phyloP scores from a whole-genome alignment of 1,140 invertebrate genomes.

The Drosophila nannoptera region DNA sequence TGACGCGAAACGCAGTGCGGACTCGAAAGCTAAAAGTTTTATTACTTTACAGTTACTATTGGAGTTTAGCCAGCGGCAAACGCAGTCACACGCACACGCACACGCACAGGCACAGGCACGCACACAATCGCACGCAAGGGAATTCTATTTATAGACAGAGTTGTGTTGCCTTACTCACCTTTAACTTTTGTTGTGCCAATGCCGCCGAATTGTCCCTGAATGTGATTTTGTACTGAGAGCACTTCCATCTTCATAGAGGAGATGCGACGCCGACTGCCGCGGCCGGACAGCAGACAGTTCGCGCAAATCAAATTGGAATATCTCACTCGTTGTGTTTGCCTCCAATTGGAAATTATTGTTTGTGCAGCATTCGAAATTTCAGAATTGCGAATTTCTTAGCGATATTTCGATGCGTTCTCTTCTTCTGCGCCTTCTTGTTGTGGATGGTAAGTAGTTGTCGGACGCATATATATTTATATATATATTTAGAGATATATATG shows the following conservation, averaged over 20 bases:
- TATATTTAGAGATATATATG: slow-evolving; percentile 8
- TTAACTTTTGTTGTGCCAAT: slow-evolving; percentile 76
- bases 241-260: slow-evolving; percentile 78
- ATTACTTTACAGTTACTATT: neutral
- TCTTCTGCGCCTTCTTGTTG: slow-evolving; percentile 22
- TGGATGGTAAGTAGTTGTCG: slow-evolving; percentile 19
- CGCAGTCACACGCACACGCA: neutral
- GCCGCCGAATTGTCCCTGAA: slow-evolving; percentile 79
- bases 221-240: slow-evolving; percentile 79
- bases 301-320: slow-evolving; percentile 8
- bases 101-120: neutral
- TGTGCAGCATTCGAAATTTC: slow-evolving; percentile 30
- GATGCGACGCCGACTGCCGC: no score
- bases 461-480: slow-evolving; percentile 20
- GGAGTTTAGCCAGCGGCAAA: neutral
- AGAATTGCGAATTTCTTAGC: slow-evolving; percentile 16
- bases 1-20: neutral
- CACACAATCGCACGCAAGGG: neutral
- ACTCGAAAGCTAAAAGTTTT: neutral
- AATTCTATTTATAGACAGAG: neutral
- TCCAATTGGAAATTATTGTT: slow-evolving; percentile 30
- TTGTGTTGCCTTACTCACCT: slow-evolving; percentile 60
- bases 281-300: no score
- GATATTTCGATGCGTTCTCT: slow-evolving; percentile 45
- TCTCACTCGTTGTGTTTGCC: slow-evolving; percentile 18